A percentile compares a stretch with the other conserved stretches of the same genome.
phyloP scores from a whole-genome alignment of 2,113 vertebrate genomes.

The Columba livia region DNA sequence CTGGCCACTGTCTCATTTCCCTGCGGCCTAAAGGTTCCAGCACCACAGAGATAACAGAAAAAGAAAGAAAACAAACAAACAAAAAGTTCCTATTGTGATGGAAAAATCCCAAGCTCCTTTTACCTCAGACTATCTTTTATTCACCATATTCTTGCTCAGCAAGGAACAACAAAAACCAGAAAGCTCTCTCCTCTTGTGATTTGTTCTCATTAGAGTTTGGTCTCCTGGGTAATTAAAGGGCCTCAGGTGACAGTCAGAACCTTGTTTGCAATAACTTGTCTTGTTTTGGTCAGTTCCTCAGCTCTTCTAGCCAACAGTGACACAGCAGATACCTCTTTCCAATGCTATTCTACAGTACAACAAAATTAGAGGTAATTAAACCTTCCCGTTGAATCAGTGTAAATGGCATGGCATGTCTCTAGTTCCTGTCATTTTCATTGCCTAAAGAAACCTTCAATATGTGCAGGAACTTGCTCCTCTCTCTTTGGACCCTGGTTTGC shows the following conservation, averaged over 20 bases:
- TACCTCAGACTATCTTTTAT: not conserved
- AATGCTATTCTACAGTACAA: not conserved
- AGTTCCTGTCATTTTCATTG: not conserved
- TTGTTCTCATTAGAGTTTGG: constrained; percentile 2
- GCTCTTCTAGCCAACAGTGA: not conserved
- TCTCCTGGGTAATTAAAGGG: constrained; percentile 27
- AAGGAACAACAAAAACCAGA: not conserved
- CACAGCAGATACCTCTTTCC: not conserved
- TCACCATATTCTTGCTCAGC: not conserved
- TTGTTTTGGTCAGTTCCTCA: constrained; percentile 11
- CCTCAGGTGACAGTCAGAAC: not conserved
- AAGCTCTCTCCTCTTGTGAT: not conserved
- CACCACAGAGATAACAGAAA: not conserved
- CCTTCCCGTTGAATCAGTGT: not conserved
- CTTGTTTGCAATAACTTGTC: not conserved
- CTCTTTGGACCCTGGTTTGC: not conserved
- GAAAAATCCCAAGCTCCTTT: not conserved
- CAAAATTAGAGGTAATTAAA: constrained; percentile 32
- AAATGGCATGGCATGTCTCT: not conserved
- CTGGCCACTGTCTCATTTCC: not conserved
- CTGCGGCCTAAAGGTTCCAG: not conserved
- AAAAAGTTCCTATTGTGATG: not conserved
- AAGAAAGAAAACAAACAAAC: not conserved
- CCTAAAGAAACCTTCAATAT: not conserved
- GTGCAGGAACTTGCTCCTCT: not conserved